These are phyloP conservation scores for Morelia viridis DNA, from an alignment of 2,797 vertebrate species.

Conservation along the genomic window DNA sequence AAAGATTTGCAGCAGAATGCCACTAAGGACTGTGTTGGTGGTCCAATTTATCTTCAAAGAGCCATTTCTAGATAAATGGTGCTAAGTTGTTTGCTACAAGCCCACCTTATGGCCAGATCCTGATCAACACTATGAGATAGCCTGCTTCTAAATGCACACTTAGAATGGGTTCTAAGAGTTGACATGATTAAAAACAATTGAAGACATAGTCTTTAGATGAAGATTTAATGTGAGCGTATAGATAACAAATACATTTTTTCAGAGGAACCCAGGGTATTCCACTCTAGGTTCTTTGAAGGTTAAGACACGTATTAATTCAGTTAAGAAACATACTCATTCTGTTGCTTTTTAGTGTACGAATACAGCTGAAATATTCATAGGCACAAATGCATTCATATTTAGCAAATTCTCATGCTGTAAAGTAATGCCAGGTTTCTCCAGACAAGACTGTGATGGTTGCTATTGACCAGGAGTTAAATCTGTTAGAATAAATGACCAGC, in stretches of 20 bases:
- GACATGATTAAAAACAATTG: neutral
- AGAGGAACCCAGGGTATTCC: neutral
- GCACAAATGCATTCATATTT: neutral
- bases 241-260: neutral
- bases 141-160: neutral
- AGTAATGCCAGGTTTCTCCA: neutral
- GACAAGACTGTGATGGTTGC: too few relatives aligned
- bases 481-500: neutral
- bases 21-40: slow-evolving; percentile 63
- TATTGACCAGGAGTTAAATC: neutral
- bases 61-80: slow-evolving; percentile 4
- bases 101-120: neutral
- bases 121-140: neutral
- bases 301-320: neutral
- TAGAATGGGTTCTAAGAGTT: neutral
- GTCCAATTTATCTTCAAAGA: slow-evolving; percentile 49
- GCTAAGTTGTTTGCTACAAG: slow-evolving; percentile 30
- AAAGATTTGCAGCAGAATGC: slow-evolving; percentile 54
- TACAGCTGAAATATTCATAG: neutral
- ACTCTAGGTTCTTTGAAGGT: neutral
- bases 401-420: neutral
- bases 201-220: slow-evolving; percentile 10
- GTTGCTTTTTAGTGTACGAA: neutral
- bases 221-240: neutral
- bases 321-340: neutral